Conservation (phyloP, 2,888 invertebrate genomes). For the Lydus trimaculatus region DNA sequence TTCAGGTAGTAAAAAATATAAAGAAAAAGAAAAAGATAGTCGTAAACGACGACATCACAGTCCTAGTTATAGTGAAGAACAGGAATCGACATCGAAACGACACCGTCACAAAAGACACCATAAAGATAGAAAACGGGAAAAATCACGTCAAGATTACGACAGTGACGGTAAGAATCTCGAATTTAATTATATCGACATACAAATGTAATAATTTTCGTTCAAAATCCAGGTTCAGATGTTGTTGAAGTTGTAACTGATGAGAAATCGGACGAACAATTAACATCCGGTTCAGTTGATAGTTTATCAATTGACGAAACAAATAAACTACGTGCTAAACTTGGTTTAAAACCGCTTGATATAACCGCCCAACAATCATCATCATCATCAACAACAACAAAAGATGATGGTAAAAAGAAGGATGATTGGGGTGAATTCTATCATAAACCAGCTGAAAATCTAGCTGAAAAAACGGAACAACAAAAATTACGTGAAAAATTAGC, state of each 20-base stretch:
- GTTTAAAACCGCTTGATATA: constrained; percentile 90
- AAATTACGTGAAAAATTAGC: constrained; percentile 83
- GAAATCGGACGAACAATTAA: constrained; percentile 56
- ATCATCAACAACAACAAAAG: constrained; percentile 62
- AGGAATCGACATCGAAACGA: constrained; percentile 61
- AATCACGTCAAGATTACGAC: constrained; percentile 54
- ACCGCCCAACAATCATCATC: constrained; percentile 28
- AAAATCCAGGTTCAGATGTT: constrained; percentile 51
- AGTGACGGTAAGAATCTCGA: constrained; percentile 70
- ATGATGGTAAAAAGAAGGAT: constrained; percentile 63
- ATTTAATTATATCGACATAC: no score
- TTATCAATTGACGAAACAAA: constrained; percentile 88
- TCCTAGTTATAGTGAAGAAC: constrained; percentile 64
- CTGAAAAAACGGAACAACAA: constrained; percentile 77
- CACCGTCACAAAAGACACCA: constrained; percentile 64
- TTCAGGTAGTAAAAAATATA: constrained; percentile 73
- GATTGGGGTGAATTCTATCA: constrained; percentile 84
- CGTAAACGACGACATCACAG: constrained; percentile 74
- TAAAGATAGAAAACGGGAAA: constrained; percentile 59
- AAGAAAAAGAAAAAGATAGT: constrained; percentile 68
- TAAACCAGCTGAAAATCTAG: constrained; percentile 80
- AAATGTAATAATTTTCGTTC: neutral
- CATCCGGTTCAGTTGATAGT: constrained; percentile 62
- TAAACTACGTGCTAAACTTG: constrained; percentile 88
- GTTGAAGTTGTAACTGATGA: constrained; percentile 51